Conservation (phyloP, 2,113 vertebrate genomes). For the Heterotis niloticus region DNA sequence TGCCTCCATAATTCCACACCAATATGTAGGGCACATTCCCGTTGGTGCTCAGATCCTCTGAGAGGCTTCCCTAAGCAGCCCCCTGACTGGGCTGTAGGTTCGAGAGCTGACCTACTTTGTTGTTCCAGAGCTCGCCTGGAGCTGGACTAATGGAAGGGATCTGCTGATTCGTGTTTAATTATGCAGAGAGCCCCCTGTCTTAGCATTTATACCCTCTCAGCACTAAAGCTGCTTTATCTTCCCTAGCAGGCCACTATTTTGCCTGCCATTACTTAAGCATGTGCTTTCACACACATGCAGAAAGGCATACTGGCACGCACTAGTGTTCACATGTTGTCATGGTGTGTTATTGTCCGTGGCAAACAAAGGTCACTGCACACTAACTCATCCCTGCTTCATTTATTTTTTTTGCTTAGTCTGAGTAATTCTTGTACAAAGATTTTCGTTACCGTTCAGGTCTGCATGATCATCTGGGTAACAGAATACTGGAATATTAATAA, state of each 20-base stretch:
- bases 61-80: background rate
- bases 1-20: background rate
- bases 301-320: too few species aligned
- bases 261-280: background rate
- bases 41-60: background rate
- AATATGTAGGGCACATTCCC: constrained; percentile 13
- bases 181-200: background rate
- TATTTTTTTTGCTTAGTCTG: background rate
- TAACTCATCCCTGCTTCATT: background rate
- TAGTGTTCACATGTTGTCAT: too few species aligned
- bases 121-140: background rate
- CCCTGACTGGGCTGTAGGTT: background rate
- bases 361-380: too few species aligned
- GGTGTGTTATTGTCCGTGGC: too few species aligned
- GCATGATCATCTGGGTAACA: too few species aligned
- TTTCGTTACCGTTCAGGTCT: too few species aligned
- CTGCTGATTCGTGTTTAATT: constrained; percentile 10
- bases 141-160: constrained; percentile 1
- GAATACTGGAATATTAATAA: too few species aligned
- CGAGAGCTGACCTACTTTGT: constrained; percentile 10
- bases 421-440: background rate
- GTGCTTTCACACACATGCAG: background rate
- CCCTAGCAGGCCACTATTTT: background rate
- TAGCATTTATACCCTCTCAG: background rate
- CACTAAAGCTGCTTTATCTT: background rate